Percentiles rank a stretch among this genome's conserved stretches.
These are phyloP conservation scores for Ecliptopera silaceata DNA, from an alignment of 2,888 invertebrate species.

Conservation along the genomic window DNA sequence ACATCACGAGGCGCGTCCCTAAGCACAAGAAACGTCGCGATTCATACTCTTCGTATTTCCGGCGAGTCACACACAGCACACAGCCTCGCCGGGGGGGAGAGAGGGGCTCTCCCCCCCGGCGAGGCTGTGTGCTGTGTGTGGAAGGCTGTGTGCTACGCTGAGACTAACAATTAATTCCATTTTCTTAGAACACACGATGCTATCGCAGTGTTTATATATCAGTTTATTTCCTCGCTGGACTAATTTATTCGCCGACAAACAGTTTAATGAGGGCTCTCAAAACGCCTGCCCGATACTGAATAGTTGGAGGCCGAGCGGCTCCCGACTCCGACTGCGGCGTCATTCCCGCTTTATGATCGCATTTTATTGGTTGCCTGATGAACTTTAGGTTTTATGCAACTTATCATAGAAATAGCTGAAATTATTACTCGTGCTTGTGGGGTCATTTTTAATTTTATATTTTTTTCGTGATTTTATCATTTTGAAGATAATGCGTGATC, in stretches of 20 bases:
- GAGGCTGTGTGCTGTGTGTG: too few species aligned
- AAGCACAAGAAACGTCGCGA: constrained; percentile 24
- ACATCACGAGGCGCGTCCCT: constrained; percentile 8
- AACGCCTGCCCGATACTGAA: constrained; percentile 21
- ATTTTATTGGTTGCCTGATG: constrained; percentile 14
- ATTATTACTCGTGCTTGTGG: background rate
- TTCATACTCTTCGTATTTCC: constrained; percentile 41
- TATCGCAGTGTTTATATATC: constrained; percentile 31
- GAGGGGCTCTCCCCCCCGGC: background rate
- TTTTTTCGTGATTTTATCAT: too few species aligned
- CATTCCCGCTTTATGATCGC: constrained; percentile 15
- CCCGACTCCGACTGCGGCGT: background rate
- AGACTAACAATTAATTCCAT: constrained; percentile 37
- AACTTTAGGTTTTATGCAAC: constrained; percentile 12
- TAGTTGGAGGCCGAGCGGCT: constrained; percentile 19
- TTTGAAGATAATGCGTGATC: too few species aligned
- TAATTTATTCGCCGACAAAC: constrained; percentile 39
- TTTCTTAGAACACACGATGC: constrained; percentile 42
- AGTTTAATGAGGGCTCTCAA: constrained; percentile 23
- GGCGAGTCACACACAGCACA: too few species aligned
- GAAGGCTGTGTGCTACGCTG: too few species aligned
- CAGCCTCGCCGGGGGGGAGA: background rate
- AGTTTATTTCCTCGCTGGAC: constrained; percentile 30
- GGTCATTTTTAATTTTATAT: too few species aligned
- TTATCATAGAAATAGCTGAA: background rate